These are phyloP conservation scores for Cataglyphis cursor DNA, from an alignment of 2,888 invertebrate species.

Conservation along the genomic window DNA sequence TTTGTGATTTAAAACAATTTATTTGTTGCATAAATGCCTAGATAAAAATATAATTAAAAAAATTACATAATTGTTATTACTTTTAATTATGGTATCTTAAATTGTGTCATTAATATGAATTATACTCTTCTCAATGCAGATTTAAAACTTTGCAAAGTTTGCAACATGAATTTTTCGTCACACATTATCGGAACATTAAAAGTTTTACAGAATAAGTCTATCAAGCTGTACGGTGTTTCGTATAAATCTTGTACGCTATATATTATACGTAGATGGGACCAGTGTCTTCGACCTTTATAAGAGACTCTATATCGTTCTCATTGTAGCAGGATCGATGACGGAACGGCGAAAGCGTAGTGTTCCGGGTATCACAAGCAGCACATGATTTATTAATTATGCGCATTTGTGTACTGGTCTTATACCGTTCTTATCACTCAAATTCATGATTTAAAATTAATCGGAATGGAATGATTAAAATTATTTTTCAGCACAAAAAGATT, in stretches of 20 bases:
- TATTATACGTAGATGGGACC: conserved; percentile 34
- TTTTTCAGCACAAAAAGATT: background rate
- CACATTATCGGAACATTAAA: conserved; percentile 13
- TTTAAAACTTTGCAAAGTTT: background rate
- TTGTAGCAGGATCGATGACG: conserved; percentile 40
- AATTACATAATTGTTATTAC: background rate
- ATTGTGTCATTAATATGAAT: background rate
- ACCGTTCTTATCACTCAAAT: background rate
- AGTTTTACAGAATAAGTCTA: conserved; percentile 28
- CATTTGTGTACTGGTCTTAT: background rate
- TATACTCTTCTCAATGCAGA: background rate
- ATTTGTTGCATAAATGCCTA: background rate
- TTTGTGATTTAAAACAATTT: background rate
- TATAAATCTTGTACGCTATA: conserved; percentile 31
- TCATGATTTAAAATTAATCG: background rate
- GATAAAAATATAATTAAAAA: background rate
- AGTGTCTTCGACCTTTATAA: conserved; percentile 38
- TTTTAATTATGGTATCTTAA: background rate
- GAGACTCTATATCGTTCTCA: conserved; percentile 39
- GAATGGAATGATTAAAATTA: background rate
- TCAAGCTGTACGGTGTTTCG: conserved; percentile 9
- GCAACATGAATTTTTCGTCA: conserved; percentile 5
- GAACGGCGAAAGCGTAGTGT: conserved; percentile 22
- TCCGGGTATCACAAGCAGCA: conserved; percentile 23
- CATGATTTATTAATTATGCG: conserved; percentile 42